Conservation (phyloP, 2,113 vertebrate genomes). For the Oncorhynchus mykiss region DNA sequence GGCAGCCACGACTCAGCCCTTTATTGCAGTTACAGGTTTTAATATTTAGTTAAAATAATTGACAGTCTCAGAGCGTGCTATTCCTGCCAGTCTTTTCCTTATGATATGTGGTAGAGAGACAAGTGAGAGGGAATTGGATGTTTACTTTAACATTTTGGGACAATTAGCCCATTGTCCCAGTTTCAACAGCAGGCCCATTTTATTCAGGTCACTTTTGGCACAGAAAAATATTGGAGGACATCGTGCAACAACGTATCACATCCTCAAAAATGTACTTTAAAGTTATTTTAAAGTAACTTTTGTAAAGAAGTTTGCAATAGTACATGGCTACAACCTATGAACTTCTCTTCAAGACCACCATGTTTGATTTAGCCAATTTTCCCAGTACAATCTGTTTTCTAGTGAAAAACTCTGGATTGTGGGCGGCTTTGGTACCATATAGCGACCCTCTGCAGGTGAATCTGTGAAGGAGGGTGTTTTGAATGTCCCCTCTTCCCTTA, state of each 20-base stretch:
- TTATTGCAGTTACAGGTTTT: not conserved
- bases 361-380: not conserved
- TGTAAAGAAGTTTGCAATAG: not conserved
- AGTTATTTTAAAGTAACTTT: not conserved
- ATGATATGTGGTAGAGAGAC: not conserved
- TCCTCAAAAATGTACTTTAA: not conserved
- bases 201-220: slow-evolving; percentile 13
- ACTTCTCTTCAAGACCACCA: not conserved
- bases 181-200: not conserved
- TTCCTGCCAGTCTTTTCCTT: not conserved
- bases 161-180: slow-evolving; percentile 19
- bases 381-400: not conserved
- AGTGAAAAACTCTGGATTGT: not conserved
- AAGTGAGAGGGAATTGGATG: slow-evolving; percentile 4
- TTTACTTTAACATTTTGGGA: slow-evolving; percentile 15
- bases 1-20: slow-evolving; percentile 2
- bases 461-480: not conserved
- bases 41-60: not conserved
- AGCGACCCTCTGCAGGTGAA: not conserved
- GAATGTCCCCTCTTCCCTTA: not conserved
- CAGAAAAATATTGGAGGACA: not conserved
- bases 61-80: not conserved
- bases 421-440: not conserved
- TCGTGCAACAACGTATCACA: not conserved
- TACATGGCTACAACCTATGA: not conserved